Conservation (phyloP, 1,140 invertebrate genomes). For the Halyomorpha halys region DNA sequence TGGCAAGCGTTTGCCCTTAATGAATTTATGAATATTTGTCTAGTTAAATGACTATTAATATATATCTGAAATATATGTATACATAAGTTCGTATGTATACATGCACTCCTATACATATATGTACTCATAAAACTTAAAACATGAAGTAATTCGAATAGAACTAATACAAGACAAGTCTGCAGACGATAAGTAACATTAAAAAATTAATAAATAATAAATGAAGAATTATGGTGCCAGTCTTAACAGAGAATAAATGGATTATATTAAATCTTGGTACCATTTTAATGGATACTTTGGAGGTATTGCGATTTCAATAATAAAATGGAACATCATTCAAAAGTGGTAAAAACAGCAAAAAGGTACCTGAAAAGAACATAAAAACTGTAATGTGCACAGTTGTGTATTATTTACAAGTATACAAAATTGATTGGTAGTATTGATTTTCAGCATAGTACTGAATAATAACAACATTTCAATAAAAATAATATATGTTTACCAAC, state of each 20-base stretch:
- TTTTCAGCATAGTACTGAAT: conserved; percentile 26
- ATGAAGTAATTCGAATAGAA: too few species aligned
- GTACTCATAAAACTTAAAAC: background rate
- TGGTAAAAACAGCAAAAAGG: conserved; percentile 9
- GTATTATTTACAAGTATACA: conserved; percentile 29
- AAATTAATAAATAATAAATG: conserved; percentile 11
- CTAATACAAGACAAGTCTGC: too few species aligned
- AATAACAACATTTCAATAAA: conserved; percentile 26
- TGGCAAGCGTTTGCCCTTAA: conserved; percentile 28
- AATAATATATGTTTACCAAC: conserved; percentile 29
- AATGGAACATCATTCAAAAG: conserved; percentile 23
- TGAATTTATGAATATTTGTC: conserved; percentile 21
- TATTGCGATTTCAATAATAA: conserved; percentile 22
- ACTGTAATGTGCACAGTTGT: conserved; percentile 28
- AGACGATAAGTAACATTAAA: background rate
- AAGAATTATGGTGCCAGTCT: conserved; percentile 29
- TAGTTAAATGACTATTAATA: conserved; percentile 18
- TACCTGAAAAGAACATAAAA: conserved; percentile 14
- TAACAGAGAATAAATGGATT: conserved; percentile 14
- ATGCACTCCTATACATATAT: conserved; percentile 19
- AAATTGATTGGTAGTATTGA: conserved; percentile 27
- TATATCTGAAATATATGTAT: conserved; percentile 13
- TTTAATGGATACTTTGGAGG: conserved; percentile 9
- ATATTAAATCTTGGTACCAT: conserved; percentile 17
- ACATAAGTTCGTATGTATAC: conserved; percentile 5